Evolutionary conservation across 2,888 invertebrate genomes (phyloP), one percentile per base, ranked within the genome.

Genomic region (Meteorus colon): DNA sequence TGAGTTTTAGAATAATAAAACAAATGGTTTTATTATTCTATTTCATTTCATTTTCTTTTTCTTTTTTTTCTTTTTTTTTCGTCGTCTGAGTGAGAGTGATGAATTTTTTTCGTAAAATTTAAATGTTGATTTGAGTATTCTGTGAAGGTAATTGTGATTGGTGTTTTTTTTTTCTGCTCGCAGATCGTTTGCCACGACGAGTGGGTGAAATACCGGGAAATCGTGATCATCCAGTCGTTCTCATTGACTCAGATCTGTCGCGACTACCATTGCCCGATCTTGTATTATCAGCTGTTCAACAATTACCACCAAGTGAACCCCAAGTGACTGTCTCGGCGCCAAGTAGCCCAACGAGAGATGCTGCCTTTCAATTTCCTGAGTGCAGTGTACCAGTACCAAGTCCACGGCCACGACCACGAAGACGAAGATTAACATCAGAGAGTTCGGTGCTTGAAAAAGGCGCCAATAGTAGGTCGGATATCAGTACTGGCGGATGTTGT

Each of bases 251-350:
- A 29, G 88, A 89, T 71, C 80, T 89, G 69, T 86, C 89, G 55
- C 84, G 86, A 14, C 76, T 89, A 70, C 88, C 89, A 4, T 77
- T 89, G 62, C 89, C 89, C 55, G 89, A 89, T 78, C 84, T 89
- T 14, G 89, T 89, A 51, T 81, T 89, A 31, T 88, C 89, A 69
- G 89, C 89, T 12, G 86, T 89, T 68, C 86, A 88, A 60, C 89
- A 89, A 76, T 80, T 89, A 77, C 89, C 89, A 34, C 81, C 86
- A 3, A 82, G 85, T 27, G 79, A 85, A 66, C 89, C 89, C n/a
- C 89, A 87, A 78, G 89, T 89, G 24, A 89, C 89, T 59, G 89
- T 86, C n/a, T 89, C 89, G 59, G 89, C 89, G 24, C 89, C 89
- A 2, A 89, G 86, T 82, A 89, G 89, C 76, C 89, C 89, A 41